These are phyloP conservation scores for Drosophila mimetica DNA, from an alignment of 2,888 invertebrate species.

Conservation along the genomic window DNA sequence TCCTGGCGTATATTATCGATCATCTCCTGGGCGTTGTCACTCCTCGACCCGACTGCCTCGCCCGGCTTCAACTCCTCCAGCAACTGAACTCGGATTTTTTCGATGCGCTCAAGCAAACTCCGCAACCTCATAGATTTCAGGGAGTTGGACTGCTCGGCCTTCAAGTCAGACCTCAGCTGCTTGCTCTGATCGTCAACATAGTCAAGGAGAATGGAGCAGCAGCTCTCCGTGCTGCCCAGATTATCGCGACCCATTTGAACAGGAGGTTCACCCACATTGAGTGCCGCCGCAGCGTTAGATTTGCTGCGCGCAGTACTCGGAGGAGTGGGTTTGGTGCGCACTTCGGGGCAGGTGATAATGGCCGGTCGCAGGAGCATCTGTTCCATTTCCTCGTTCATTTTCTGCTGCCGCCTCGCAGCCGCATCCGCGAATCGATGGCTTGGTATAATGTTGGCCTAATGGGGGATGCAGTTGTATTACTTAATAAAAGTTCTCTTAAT, in stretches of 20 bases:
- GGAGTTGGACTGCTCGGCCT: slow-evolving; percentile 58
- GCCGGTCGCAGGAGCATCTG: slow-evolving; percentile 82
- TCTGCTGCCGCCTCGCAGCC: slow-evolving; percentile 84
- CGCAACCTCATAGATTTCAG: slow-evolving; percentile 69
- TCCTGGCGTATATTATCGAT: slow-evolving; percentile 78
- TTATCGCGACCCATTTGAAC: slow-evolving; percentile 22
- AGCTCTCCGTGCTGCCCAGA: slow-evolving; percentile 73
- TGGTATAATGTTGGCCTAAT: slow-evolving; percentile 84
- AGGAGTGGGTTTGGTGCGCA: slow-evolving; percentile 22
- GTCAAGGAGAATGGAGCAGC: slow-evolving; percentile 80
- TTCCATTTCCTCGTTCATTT: slow-evolving; percentile 86
- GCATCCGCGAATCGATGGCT: slow-evolving; percentile 84
- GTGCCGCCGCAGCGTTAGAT: slow-evolving; percentile 8
- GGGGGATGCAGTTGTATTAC: neutral
- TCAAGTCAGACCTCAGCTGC: slow-evolving; percentile 78
- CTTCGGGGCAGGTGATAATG: slow-evolving; percentile 82
- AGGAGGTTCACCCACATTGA: slow-evolving; percentile 69
- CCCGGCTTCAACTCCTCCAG: slow-evolving; percentile 73
- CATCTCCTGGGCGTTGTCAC: slow-evolving; percentile 61
- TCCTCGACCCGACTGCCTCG: slow-evolving; percentile 26
- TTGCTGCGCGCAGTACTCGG: slow-evolving; percentile 9
- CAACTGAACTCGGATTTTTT: slow-evolving; percentile 74
- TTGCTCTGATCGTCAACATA: slow-evolving; percentile 82
- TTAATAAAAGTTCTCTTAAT: no score
- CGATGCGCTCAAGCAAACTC: slow-evolving; percentile 76